Evolutionary conservation across 2,797 vertebrate genomes (phyloP).

Genomic region (Schizopygopsis pylzovi): DNA sequence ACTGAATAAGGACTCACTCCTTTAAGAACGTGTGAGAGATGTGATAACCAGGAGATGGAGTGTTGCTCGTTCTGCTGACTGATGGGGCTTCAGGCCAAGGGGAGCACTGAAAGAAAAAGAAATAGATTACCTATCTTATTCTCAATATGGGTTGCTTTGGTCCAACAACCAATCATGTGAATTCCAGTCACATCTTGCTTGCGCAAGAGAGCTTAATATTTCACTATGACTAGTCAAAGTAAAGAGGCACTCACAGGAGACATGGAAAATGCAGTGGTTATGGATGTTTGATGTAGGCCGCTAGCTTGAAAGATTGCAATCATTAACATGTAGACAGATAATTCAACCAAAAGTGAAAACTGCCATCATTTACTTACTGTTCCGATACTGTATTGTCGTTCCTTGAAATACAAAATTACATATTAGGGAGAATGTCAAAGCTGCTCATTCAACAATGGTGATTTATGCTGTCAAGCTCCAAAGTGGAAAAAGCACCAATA

Average conservation of each 20-base stretch:
- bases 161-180: not conserved
- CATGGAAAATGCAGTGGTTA: constrained; percentile 7
- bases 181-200: constrained; percentile 14
- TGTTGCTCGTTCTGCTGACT: constrained; percentile 78
- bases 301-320: not conserved
- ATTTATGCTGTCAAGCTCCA: not conserved
- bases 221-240: constrained; percentile 16
- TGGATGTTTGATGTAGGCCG: not conserved
- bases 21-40: constrained; percentile 85
- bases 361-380: not conserved
- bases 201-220: constrained; percentile 19
- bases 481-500: not conserved
- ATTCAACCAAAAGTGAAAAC: not conserved
- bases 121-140: not conserved
- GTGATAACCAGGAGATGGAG: constrained; percentile 86
- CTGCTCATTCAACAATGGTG: not conserved
- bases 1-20: constrained; percentile 78
- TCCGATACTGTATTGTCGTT: not conserved
- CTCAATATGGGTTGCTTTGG: not conserved
- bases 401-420: not conserved
- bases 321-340: not conserved
- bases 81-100: constrained; percentile 89
- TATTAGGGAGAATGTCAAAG: not conserved
- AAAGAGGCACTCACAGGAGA: not conserved
- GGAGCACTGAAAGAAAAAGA: constrained; percentile 80